phyloP scores from a whole-genome alignment of 2,113 vertebrate genomes.

The Prionailurus bengalensis region DNA sequence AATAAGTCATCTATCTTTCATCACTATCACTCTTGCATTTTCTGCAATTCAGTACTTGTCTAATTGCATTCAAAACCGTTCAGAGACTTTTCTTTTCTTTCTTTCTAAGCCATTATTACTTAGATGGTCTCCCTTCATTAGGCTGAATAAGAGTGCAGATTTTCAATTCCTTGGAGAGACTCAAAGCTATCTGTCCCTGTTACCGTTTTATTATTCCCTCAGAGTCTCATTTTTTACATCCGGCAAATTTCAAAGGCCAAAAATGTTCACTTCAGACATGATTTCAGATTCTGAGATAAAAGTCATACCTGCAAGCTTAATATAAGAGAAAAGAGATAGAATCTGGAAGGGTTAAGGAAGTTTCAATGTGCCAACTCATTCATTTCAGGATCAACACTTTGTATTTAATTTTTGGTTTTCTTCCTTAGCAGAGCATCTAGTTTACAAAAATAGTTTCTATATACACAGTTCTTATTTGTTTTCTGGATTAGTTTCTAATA shows the following conservation, averaged over 20 bases:
- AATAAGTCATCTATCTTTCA: not conserved
- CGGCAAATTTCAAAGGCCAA: constrained; percentile 68
- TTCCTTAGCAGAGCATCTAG: not conserved
- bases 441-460: not conserved
- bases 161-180: constrained; percentile 59
- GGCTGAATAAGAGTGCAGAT: constrained; percentile 49
- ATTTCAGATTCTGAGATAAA: constrained; percentile 72
- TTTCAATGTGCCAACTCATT: constrained; percentile 12
- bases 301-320: constrained; percentile 25
- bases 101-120: constrained; percentile 53
- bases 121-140: constrained; percentile 67
- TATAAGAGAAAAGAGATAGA: not conserved
- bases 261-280: constrained; percentile 66
- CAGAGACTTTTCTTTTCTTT: constrained; percentile 47
- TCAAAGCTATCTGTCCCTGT: constrained; percentile 61
- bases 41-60: constrained; percentile 12
- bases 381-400: constrained; percentile 24
- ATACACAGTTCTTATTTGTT: not conserved
- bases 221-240: constrained; percentile 52
- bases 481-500: constrained; percentile 14
- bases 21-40: not conserved
- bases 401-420: not conserved
- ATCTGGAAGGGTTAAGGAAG: not conserved
- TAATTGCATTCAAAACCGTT: constrained; percentile 33
- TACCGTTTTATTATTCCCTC: constrained; percentile 71